A percentile compares a stretch with the other conserved stretches of the same genome.
These are phyloP conservation scores for Mormyrus iriodes DNA, from an alignment of 2,113 vertebrate species.

Conservation along the genomic window DNA sequence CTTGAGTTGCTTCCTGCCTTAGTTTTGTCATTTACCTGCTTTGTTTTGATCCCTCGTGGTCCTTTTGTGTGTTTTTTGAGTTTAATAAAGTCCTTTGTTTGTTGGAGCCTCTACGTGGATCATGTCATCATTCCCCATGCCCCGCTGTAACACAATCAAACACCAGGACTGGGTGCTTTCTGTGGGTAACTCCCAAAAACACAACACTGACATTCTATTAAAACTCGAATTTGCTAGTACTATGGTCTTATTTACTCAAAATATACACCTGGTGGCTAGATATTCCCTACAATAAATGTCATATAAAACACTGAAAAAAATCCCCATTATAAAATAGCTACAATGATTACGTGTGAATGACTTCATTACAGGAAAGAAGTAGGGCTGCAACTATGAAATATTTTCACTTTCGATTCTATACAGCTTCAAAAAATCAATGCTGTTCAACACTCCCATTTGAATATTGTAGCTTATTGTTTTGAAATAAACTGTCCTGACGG, in stretches of 20 bases:
- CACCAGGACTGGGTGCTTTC: neutral
- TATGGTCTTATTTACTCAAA: neutral
- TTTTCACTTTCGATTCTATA: neutral
- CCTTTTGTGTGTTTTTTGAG: neutral
- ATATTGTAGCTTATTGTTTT: no score
- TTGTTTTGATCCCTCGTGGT: neutral
- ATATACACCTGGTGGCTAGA: neutral
- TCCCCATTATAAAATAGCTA: neutral
- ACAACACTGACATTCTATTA: neutral
- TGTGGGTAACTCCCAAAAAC: neutral
- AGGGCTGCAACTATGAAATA: neutral
- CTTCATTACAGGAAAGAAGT: neutral
- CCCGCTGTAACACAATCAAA: neutral
- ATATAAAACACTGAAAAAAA: no score
- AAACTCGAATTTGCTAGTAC: neutral
- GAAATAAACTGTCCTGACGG: no score
- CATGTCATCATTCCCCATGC: neutral
- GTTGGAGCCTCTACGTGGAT: neutral
- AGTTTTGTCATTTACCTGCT: neutral
- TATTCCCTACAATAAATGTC: neutral
- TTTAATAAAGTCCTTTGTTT: neutral
- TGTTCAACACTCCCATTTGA: no score
- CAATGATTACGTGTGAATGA: neutral
- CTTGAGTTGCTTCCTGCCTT: neutral
- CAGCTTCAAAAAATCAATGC: no score